These are phyloP conservation scores for Procambarus clarkii DNA, from an alignment of 1,140 invertebrate genomes.

Conservation along the genomic window DNA sequence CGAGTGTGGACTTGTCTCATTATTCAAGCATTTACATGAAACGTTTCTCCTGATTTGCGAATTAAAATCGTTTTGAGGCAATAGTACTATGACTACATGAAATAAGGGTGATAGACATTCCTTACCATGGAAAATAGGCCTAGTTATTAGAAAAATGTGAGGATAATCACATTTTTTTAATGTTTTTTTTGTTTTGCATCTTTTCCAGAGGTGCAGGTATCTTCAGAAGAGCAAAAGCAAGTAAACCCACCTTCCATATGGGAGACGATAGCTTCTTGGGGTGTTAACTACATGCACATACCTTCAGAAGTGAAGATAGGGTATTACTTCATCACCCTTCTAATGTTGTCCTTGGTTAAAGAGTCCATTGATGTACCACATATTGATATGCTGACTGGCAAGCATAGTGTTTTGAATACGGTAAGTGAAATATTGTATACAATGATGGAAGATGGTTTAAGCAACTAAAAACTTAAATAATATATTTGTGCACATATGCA, in stretches of 20 bases:
- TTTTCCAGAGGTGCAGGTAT: neutral
- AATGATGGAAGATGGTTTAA: neutral
- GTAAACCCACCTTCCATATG: neutral
- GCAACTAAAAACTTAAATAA: neutral
- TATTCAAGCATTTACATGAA: no score
- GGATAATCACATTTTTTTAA: neutral
- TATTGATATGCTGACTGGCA: constrained; percentile 9
- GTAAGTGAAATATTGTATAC: neutral
- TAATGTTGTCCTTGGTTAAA: neutral
- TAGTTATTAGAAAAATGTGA: neutral
- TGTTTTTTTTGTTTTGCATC: neutral
- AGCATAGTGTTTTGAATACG: constrained; percentile 21
- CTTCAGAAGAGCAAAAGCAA: neutral
- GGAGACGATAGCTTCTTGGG: neutral
- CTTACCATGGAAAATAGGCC: no score
- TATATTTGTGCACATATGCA: no score
- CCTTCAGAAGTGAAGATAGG: neutral
- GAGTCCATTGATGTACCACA: constrained; percentile 16
- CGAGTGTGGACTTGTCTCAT: no score
- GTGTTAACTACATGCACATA: constrained; percentile 7
- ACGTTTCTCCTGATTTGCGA: no score
- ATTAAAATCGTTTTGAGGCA: no score
- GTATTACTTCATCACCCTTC: constrained; percentile 26
- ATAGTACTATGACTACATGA: no score
- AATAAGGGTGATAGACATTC: no score